A percentile compares a stretch with the other conserved stretches of the same genome.
phyloP scores from a whole-genome alignment of 2,888 invertebrate genomes.

The Morpho deidamia region DNA sequence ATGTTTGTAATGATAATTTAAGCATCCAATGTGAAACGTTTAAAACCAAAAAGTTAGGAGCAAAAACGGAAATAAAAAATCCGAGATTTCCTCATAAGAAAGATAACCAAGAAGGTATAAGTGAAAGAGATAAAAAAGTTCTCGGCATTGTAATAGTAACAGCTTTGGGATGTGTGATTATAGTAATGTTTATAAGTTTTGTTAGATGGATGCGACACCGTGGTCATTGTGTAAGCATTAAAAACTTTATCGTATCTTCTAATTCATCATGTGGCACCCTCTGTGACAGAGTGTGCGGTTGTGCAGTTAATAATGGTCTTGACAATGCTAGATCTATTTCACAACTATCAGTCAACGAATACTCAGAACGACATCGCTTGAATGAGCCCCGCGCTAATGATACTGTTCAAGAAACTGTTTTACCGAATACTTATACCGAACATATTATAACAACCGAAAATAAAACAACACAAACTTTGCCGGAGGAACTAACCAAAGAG shows the following conservation, averaged over 20 bases:
- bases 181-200: conserved; percentile 74
- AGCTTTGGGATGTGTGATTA: conserved; percentile 67
- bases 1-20: conserved; percentile 74
- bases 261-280: conserved; percentile 52
- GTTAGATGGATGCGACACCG: conserved; percentile 78
- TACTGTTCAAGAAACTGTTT: conserved; percentile 45
- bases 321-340: conserved; percentile 81
- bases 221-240: conserved; percentile 70
- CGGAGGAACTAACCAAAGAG: conserved; percentile 86
- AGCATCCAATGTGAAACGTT: conserved; percentile 79
- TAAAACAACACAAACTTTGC: conserved; percentile 84
- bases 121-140: conserved; percentile 57
- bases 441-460: conserved; percentile 65
- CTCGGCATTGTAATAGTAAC: conserved; percentile 74
- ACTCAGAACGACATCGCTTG: conserved; percentile 79
- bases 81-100: conserved; percentile 66
- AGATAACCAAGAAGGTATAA: conserved; percentile 34
- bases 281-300: conserved; percentile 55
- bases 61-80: conserved; percentile 57
- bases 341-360: conserved; percentile 79
- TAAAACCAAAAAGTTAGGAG: conserved; percentile 45
- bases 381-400: conserved; percentile 76
- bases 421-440: conserved; percentile 45
- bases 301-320: conserved; percentile 64
- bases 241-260: conserved; percentile 58